Evolutionary conservation across 2,888 invertebrate genomes (phyloP).

Genomic region (Griposia aprilina): DNA sequence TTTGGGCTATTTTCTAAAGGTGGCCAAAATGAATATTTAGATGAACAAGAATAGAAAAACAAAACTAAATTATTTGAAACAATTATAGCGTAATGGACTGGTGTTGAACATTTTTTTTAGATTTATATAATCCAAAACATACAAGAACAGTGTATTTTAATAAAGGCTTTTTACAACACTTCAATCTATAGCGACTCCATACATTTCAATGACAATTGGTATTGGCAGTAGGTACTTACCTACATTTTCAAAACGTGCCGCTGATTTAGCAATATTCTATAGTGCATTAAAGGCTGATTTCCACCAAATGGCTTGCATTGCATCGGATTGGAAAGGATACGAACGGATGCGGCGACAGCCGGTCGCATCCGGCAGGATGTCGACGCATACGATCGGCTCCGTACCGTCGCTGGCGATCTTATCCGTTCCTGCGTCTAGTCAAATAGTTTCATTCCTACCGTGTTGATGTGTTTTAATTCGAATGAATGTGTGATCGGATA

Average conservation of each 20-base stretch:
- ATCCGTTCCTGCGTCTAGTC: no score
- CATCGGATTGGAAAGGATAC: no score
- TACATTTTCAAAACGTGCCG: neutral
- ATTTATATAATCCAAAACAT: neutral
- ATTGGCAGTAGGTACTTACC: neutral
- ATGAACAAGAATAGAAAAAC: neutral
- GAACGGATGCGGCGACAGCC: no score
- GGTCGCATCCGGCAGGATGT: no score
- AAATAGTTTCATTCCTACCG: no score
- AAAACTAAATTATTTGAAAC: neutral
- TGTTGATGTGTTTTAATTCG: no score
- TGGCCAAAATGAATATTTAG: neutral
- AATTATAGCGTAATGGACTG: neutral
- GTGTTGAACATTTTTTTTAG: neutral
- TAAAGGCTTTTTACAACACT: neutral
- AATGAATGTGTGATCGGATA: no score
- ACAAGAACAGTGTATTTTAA: neutral
- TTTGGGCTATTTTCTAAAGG: neutral
- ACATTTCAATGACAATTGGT: neutral
- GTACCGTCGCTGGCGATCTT: no score
- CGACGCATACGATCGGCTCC: no score
- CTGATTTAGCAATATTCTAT: conserved; percentile 14
- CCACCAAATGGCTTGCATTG: no score
- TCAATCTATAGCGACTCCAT: neutral
- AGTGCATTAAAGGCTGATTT: conserved; percentile 12